Evolutionary conservation across 2,797 vertebrate species (phyloP).

Genomic region (Hippoglossus hippoglossus): DNA sequence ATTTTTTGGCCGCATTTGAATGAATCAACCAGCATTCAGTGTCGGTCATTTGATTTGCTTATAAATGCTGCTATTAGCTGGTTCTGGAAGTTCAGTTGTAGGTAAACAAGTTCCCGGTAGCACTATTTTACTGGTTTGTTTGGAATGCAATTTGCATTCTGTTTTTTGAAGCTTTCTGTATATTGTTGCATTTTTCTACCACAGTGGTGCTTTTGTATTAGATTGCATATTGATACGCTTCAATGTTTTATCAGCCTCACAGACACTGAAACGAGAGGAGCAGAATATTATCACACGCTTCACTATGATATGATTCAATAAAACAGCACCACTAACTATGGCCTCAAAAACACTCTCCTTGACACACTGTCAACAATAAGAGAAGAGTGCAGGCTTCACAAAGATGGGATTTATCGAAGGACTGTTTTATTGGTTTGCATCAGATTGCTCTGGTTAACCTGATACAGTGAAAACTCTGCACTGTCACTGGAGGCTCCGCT

Average conservation of each 20-base stretch:
- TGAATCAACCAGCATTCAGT: too few relatives aligned
- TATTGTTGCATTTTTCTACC: too few relatives aligned
- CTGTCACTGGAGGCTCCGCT: neutral
- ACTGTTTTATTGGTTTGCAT: neutral
- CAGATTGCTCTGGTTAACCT: neutral
- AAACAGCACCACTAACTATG: neutral
- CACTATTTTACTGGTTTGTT: too few relatives aligned
- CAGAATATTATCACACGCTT: neutral
- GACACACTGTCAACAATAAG: slow-evolving; percentile 5
- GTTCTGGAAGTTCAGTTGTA: too few relatives aligned
- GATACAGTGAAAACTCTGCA: neutral
- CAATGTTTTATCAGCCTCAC: slow-evolving; percentile 7
- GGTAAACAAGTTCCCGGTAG: too few relatives aligned
- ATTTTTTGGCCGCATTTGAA: slow-evolving; percentile 4
- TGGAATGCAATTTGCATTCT: too few relatives aligned
- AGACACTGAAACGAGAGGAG: neutral
- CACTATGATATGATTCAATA: neutral
- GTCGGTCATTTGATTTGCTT: too few relatives aligned
- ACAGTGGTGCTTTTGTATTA: too few relatives aligned
- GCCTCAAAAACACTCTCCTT: neutral
- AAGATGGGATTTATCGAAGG: neutral
- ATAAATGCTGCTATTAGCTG: too few relatives aligned
- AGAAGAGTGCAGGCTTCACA: neutral
- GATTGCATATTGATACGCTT: too few relatives aligned
- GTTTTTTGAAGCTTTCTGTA: too few relatives aligned